These are phyloP conservation scores for Gambusia yucatana DNA, from an alignment of 2,797 vertebrate genomes.

Conservation along the genomic window DNA sequence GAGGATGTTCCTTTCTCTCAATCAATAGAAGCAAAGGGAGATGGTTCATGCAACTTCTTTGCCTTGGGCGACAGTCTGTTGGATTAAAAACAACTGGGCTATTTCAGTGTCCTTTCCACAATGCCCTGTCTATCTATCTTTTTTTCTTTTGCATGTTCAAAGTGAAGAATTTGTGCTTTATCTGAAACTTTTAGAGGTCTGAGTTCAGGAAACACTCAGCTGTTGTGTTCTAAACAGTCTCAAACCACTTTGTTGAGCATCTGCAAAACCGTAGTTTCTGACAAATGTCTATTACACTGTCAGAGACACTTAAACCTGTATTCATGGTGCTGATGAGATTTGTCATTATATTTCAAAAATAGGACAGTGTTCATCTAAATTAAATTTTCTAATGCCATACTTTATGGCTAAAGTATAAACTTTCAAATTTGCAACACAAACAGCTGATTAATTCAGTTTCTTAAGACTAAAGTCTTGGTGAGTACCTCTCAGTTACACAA, in stretches of 20 bases:
- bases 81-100: slow-evolving; percentile 27
- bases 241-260: background rate
- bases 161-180: slow-evolving; percentile 6
- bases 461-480: background rate
- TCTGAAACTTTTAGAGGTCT: slow-evolving; percentile 8
- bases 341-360: background rate
- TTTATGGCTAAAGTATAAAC: background rate
- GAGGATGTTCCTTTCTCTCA: slow-evolving; percentile 49
- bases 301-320: background rate
- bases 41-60: slow-evolving; percentile 28
- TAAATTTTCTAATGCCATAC: background rate
- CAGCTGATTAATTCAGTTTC: background rate
- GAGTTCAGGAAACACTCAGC: background rate
- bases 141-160: background rate
- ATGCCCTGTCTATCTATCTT: slow-evolving; percentile 9
- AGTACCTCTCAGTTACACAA: background rate
- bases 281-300: background rate
- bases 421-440: background rate
- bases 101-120: slow-evolving; percentile 55
- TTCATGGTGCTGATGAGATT: background rate
- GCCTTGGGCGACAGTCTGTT: slow-evolving; percentile 47
- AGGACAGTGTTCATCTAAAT: background rate
- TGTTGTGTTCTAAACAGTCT: background rate
- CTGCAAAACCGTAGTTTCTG: background rate
- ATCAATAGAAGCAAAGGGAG: slow-evolving; percentile 62